phyloP scores from a whole-genome alignment of 2,888 invertebrate species.

The Cloeon dipterum region DNA sequence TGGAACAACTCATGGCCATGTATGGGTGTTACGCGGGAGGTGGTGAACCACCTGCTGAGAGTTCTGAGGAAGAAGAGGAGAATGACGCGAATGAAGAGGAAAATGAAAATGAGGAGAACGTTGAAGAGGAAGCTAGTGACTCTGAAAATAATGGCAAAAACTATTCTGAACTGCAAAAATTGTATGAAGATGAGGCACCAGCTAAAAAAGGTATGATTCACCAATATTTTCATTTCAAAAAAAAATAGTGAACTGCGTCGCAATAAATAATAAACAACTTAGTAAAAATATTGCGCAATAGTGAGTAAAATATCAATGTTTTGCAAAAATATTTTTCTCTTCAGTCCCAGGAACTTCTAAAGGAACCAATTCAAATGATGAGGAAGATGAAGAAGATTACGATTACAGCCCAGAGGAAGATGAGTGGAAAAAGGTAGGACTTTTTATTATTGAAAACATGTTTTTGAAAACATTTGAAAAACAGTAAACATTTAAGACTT shows the following conservation, averaged over 20 bases:
- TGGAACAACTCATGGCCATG: conserved; percentile 75
- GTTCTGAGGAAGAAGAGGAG: conserved; percentile 17
- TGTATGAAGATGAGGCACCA: conserved; percentile 24
- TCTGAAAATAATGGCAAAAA: too few species aligned
- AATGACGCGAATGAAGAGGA: conserved; percentile 15
- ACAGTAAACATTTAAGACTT: not conserved
- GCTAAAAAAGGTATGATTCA: conserved; percentile 7
- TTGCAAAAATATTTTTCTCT: too few species aligned
- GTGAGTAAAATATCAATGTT: too few species aligned
- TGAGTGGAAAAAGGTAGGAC: conserved; percentile 51
- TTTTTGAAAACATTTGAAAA: too few species aligned
- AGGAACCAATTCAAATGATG: too few species aligned
- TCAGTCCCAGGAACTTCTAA: conserved; percentile 24
- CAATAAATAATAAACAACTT: too few species aligned
- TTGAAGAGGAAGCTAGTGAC: conserved; percentile 18
- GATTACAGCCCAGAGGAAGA: conserved; percentile 64
- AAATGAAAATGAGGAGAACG: conserved; percentile 17
- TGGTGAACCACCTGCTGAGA: conserved; percentile 12
- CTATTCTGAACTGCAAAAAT: conserved; percentile 27
- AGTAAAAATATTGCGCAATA: too few species aligned
- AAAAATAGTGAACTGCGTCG: too few species aligned
- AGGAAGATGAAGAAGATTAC: conserved; percentile 49
- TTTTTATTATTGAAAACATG: too few species aligned
- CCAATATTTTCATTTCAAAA: too few species aligned
- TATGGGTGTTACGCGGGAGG: conserved; percentile 43